Conservation (phyloP, 2,113 vertebrate species). For the Gila orcuttii region DNA sequence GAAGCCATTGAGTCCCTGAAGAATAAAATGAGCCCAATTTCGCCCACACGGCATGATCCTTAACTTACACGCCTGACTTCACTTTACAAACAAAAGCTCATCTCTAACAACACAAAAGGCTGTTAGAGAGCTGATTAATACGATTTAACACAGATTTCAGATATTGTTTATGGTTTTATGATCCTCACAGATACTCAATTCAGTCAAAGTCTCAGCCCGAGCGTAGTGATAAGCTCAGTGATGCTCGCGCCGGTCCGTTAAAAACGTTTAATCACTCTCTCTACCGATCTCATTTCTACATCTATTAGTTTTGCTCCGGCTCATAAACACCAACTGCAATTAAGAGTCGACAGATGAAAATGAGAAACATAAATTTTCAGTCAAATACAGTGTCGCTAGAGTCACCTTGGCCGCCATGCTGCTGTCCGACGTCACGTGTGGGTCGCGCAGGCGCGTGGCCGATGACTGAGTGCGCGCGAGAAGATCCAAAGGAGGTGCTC, state of each 20-base stretch:
- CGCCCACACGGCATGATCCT: not conserved
- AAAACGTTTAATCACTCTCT: not conserved
- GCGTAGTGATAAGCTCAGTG: conserved; percentile 20
- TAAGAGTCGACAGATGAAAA: not conserved
- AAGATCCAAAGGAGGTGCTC: not conserved
- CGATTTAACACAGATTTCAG: not conserved
- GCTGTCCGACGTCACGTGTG: conserved; percentile 79
- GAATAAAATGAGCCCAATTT: conserved; percentile 1
- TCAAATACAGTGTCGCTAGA: conserved; percentile 71
- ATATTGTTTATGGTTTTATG: conserved; percentile 27
- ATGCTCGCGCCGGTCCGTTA: conserved; percentile 17
- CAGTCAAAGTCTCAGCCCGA: not conserved
- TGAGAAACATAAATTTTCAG: not conserved
- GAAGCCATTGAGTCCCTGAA: not conserved
- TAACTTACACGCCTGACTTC: not conserved
- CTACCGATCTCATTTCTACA: not conserved
- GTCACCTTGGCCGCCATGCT: conserved; percentile 99
- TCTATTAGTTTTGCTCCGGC: not conserved
- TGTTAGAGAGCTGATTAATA: too few species aligned
- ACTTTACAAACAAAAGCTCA: not conserved
- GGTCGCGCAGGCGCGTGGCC: conserved; percentile 67
- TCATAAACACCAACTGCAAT: not conserved
- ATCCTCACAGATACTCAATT: not conserved
- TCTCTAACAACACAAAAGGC: not conserved
- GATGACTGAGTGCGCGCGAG: not conserved